Conservation (phyloP, 2,888 invertebrate species). For the Smittia sp. region DNA sequence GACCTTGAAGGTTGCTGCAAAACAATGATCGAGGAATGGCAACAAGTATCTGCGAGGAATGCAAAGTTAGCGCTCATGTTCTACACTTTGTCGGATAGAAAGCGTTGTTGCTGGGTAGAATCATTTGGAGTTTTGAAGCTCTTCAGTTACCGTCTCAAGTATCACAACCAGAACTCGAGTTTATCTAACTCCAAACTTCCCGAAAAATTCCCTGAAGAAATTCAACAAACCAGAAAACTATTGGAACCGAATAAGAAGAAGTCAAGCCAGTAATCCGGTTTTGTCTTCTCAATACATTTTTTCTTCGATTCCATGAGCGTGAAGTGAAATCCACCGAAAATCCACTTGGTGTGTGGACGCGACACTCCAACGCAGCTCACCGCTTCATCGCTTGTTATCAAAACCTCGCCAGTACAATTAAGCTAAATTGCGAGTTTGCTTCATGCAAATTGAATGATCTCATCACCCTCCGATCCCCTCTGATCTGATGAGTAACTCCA, state of each 20-base stretch:
- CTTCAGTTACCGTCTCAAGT: no score
- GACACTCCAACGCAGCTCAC: not conserved
- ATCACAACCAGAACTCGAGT: no score
- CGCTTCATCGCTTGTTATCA: not conserved
- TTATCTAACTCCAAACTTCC: no score
- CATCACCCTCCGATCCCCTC: no score
- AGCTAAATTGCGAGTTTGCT: not conserved
- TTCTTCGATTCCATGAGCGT: constrained; percentile 13
- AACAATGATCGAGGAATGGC: not conserved
- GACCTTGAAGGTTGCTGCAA: constrained; percentile 18
- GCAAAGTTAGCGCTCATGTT: no score
- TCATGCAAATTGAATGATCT: constrained; percentile 10
- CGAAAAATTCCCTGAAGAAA: not conserved
- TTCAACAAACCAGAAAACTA: not conserved
- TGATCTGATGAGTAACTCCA: not conserved
- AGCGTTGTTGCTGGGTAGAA: no score
- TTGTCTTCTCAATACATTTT: not conserved
- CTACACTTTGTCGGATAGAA: no score
- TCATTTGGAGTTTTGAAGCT: no score
- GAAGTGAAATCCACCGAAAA: not conserved
- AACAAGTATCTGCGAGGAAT: no score
- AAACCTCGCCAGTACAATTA: not conserved
- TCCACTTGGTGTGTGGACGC: not conserved
- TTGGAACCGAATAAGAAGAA: constrained; percentile 18
- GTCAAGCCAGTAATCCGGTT: not conserved